Evolutionary conservation across 2,888 invertebrate genomes (phyloP).

Genomic region (Tupiocoris notatus): DNA sequence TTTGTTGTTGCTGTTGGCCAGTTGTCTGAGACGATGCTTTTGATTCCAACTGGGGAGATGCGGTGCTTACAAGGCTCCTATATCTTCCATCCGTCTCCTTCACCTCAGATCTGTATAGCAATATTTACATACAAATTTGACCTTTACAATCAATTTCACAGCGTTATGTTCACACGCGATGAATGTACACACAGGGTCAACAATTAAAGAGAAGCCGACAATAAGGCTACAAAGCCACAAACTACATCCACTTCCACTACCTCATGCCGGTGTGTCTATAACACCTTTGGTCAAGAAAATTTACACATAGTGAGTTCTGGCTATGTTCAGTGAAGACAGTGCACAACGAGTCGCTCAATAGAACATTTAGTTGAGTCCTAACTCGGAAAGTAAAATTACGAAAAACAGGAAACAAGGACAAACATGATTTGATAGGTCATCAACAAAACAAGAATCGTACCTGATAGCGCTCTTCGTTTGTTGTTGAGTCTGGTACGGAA

Average conservation of each 20-base stretch:
- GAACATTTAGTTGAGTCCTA: not conserved
- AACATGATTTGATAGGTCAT: not conserved
- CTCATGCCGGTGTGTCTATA: conserved; percentile 44
- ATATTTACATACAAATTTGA: conserved; percentile 41
- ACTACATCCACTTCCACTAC: conserved; percentile 40
- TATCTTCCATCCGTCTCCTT: conserved; percentile 41
- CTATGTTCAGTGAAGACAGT: conserved; percentile 39
- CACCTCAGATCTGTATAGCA: conserved; percentile 43
- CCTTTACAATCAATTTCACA: conserved; percentile 27
- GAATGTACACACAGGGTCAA: conserved; percentile 9
- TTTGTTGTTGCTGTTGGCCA: conserved; percentile 10
- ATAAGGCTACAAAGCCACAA: conserved; percentile 42
- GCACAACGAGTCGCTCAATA: conserved; percentile 11
- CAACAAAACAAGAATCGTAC: too few relatives aligned
- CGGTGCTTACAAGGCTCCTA: conserved; percentile 39
- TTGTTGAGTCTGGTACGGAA: conserved; percentile 44
- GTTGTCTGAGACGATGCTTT: conserved; percentile 20
- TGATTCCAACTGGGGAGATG: conserved; percentile 30
- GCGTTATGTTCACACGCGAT: conserved; percentile 2
- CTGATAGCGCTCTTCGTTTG: conserved; percentile 46
- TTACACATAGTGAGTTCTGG: conserved; percentile 30
- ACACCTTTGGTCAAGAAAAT: conserved; percentile 39
- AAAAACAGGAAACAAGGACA: too few relatives aligned
- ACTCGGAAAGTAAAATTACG: too few relatives aligned
- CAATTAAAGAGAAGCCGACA: conserved; percentile 39